Base-by-base conservation (phyloP, 2,797 vertebrate genomes). In the Tangara arthus region DNA sequence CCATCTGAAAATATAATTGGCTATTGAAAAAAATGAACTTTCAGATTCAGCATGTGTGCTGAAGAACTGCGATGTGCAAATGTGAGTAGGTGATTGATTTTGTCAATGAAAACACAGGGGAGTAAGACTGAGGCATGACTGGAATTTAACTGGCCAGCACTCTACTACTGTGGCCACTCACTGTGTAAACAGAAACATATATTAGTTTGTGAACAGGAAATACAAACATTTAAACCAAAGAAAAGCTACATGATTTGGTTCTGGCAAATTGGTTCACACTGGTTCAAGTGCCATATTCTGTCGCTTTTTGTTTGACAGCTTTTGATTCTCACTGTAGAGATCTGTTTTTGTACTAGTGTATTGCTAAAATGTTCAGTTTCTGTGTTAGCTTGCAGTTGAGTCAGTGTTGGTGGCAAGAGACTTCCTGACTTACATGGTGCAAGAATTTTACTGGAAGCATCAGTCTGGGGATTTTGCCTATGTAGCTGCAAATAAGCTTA, bases 371-470 rank as follows among this genome's bases (percentile, higher is more conserved):
- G 53, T 82, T 89, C 57, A 3, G 32, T 57, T 92, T 73, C 70
- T 80, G 9, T 75, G 69, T 85, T 91, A 77, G 63, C 46, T 72
- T 70, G 75, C 50, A 68, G 41, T 57, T 77, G 79, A 87, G 46
- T 93, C 70, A 63, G 35, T 79, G 63, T 70, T 87, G 70, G 61
- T 92, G 69, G 64, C 75, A 91, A 30, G 90, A 93, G 64, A 21
- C 79, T 92, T 93, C 73, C 81, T 80, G 70, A 90, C 41, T 94
- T 94, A 56, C 4, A 32, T 89, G 68, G 81, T 80, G 57, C 64
- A 88, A 90, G 53, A 66, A 64, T 93, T 84, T 82, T 90, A 77
- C 64, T 82, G 69, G 56, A 87, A 94, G 49, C 53, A 87, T 85
- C 89, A 86, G 83, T 94, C 60, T 82, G 27, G 57, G 73, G 34